Percentiles rank a stretch among this genome's conserved stretches.
Evolutionary conservation across 1,140 invertebrate species (phyloP).

Genomic region (Leptinotarsa texana): DNA sequence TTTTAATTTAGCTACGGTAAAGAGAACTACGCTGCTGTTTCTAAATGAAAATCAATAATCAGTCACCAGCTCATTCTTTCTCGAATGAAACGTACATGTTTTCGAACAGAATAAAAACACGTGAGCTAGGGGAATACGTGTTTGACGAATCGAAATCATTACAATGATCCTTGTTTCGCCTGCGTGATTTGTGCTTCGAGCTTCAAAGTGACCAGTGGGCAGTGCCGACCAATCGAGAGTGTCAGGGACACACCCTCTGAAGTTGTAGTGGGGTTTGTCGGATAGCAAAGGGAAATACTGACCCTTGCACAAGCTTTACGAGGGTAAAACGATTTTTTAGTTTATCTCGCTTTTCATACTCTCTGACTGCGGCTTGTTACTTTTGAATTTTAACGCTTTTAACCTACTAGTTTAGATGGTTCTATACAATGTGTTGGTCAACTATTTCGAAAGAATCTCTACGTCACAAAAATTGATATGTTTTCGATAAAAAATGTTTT

Average conservation of each 20-base stretch:
- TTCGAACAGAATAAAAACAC: too few relatives aligned
- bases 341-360: neutral
- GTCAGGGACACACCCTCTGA: neutral
- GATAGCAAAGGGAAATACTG: neutral
- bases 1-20: constrained; percentile 47
- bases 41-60: constrained; percentile 34
- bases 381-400: too few relatives aligned
- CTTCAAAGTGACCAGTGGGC: neutral
- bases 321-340: neutral
- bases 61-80: too few relatives aligned
- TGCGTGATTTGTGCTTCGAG: constrained; percentile 3
- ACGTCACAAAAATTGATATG: too few relatives aligned
- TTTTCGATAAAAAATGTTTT: too few relatives aligned
- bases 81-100: too few relatives aligned
- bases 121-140: neutral
- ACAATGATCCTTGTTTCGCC: neutral
- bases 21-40: constrained; percentile 31
- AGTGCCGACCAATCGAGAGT: neutral
- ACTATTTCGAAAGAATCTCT: too few relatives aligned
- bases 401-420: too few relatives aligned
- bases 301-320: constrained; percentile 1
- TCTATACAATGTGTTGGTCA: too few relatives aligned
- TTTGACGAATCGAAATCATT: neutral
- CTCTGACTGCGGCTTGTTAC: too few relatives aligned
- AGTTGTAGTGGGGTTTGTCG: neutral